Evolutionary conservation across 2,888 invertebrate species (phyloP), one percentile per base, ranked within the genome.

Genomic region (Notodonta ziczac): DNA sequence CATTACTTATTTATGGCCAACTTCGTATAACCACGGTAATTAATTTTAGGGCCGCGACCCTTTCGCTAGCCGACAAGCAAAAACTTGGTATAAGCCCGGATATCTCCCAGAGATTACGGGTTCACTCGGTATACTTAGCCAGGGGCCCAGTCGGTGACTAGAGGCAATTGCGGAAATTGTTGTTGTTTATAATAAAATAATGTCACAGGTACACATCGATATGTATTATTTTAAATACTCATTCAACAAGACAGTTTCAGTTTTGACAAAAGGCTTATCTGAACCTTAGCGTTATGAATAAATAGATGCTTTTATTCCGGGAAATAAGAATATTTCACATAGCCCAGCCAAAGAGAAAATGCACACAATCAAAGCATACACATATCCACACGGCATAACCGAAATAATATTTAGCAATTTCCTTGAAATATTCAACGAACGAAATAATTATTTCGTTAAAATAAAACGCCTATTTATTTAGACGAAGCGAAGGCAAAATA

Each of bases 21-120:
- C 70, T 70, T 72, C 70, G 61, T 75, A 70, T 70, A 72, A 70
- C 77, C 55, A 70, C 60, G 66, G 66, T 70, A 74, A 77, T 77
- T 76, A 72, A 70, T 74, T 71, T 67, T 61, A 59, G 69, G 70
- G 62, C 67, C 57, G 60, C 53, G 40, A 59, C 62, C 63, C 60
- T 68, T 65, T 12, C 35, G 58, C 48, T 60, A 50, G 44, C 13
- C 53, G 63, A 50, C 60, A 52, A 51, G 32, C 51, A 59, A 59
- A 60, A 69, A 74, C 58, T 53, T 61, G 70, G 70, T 61, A 54
- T 14, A 54, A 52, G 55, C 16, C 24, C 24, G 24, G 51, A 52
- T 52, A 50, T 14, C 32, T 32, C 48, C 14, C 32, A 12, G 24
- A 52, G 24, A 52, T 52, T 52, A 52, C 10, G 51, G 12, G 51